Percentiles rank a stretch among this genome's conserved stretches.
phyloP scores from a whole-genome alignment of 2,797 vertebrate species.

The Onychomys arenicola region DNA sequence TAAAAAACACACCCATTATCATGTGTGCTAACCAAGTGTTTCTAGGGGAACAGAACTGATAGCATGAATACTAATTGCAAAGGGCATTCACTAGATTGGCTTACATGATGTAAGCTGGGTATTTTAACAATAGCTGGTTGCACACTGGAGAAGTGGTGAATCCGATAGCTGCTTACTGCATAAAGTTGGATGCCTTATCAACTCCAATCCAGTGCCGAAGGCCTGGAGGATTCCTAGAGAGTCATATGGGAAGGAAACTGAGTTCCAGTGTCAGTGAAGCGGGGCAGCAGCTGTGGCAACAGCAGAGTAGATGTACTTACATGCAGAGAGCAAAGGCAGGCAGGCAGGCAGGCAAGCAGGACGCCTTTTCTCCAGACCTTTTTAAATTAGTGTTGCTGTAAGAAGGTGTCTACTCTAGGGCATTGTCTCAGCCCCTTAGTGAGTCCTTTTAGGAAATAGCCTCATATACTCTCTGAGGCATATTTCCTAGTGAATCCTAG shows the following conservation, averaged over 20 bases:
- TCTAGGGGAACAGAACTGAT: background rate
- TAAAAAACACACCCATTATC: background rate
- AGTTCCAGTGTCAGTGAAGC: background rate
- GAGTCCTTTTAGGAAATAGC: background rate
- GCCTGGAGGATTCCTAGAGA: background rate
- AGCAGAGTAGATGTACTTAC: background rate
- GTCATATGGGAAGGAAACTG: background rate
- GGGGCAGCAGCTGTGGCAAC: no score
- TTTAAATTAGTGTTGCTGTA: background rate
- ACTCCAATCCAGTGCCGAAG: background rate
- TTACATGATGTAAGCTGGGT: background rate
- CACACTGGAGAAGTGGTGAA: background rate
- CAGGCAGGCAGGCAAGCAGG: no score
- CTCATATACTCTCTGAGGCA: background rate
- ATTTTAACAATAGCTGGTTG: background rate
- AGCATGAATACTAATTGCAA: background rate
- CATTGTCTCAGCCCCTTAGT: background rate
- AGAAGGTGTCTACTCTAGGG: background rate
- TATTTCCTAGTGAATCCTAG: background rate
- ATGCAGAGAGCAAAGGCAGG: background rate
- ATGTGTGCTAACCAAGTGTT: background rate
- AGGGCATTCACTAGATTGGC: background rate
- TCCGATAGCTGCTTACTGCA: background rate
- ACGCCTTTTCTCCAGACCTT: background rate
- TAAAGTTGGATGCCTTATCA: background rate